Evolutionary conservation across 2,888 invertebrate genomes (phyloP), one percentile per base, ranked within the genome.

Genomic region (Sialis fuliginosa): DNA sequence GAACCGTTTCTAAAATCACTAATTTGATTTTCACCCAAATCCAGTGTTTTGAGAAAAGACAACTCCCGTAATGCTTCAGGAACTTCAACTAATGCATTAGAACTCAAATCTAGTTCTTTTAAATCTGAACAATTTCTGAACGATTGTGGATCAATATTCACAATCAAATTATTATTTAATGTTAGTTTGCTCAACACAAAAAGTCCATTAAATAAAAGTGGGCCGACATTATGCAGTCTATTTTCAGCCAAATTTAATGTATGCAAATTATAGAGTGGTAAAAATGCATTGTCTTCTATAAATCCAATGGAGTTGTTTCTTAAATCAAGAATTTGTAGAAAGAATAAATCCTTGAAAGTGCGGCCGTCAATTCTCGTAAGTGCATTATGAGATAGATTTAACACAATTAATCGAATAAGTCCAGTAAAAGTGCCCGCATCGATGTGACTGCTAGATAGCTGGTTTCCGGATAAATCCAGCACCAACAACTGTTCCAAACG

Each of bases 21-120:
- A 57, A 96, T 87, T 64, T 84, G 81, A 69, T 95, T 96, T 66
- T 92, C 90, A 44, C 90, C 91, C 58, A 96, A 71, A 64, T 92
- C 90, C 46, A 96, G 71, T 1, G 87, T 87, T 65, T 88, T 87
- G 52, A 95, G 68, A 62, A 88, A 82, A 44, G 82, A 75, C 48
- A 90, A 68, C 59, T 85, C 86, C 64, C 79, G 79, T 49, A 90
- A 67, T 2, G 88, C 88, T 59, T 82, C 81, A 5, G 92, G 91
- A 51, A 92, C 81, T 53, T 79, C 75, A 50, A 75, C 68, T 53
- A 92, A 69, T 57, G 85, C 82, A 68, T 92, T 92, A 30, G 87
- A 86, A 63, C 88, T 88, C 50, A 92, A 67, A 63, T 90, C 90
- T 46, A 92, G 68, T 62, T 91, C 91, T 66, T 89, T 89, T 41